These are phyloP conservation scores for Trichosurus vulpecula DNA, from an alignment of 2,797 vertebrate species.

Conservation along the genomic window DNA sequence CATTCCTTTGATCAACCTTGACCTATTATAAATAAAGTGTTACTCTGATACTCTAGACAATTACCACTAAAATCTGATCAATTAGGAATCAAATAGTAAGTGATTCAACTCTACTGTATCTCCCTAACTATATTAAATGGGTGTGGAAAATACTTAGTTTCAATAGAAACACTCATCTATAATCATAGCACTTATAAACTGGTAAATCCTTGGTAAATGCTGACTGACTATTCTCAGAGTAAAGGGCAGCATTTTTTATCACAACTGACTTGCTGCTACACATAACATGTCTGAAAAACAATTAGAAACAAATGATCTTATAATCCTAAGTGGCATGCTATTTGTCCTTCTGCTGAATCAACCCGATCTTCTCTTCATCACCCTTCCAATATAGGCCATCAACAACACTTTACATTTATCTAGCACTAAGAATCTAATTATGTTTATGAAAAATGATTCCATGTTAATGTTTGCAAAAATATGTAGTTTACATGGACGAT, in stretches of 20 bases:
- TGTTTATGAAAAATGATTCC: neutral
- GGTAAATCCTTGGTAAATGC: neutral
- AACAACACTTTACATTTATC: neutral
- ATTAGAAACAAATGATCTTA: neutral
- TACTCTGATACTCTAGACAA: neutral
- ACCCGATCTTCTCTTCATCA: neutral
- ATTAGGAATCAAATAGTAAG: neutral
- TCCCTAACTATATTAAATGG: neutral
- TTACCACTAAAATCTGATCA: neutral
- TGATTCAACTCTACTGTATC: neutral
- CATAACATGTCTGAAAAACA: neutral
- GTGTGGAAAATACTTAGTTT: neutral
- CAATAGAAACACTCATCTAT: neutral
- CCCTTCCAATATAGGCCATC: neutral
- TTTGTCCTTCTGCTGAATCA: neutral
- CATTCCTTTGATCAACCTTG: neutral
- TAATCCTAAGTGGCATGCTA: neutral
- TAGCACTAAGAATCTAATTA: neutral
- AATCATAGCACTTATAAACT: neutral
- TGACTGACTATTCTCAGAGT: neutral
- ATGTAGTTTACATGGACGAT: neutral
- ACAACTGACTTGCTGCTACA: neutral
- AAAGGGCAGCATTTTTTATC: neutral
- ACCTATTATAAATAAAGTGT: neutral
- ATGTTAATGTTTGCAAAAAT: neutral